Conservation (phyloP, 2,888 invertebrate genomes). For the Sericinus montela region DNA sequence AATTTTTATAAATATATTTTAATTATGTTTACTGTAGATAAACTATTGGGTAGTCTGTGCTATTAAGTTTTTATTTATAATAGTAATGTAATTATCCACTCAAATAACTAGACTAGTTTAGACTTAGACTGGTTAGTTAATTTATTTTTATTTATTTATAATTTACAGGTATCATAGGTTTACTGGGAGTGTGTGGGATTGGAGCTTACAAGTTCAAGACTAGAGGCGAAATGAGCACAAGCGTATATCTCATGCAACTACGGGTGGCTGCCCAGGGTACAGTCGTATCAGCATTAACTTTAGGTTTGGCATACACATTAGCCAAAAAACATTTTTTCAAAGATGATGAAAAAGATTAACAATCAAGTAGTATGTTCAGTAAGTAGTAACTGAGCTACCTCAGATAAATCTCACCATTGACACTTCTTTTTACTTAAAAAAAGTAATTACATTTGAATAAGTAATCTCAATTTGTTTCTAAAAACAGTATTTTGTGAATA, state of each 20-base stretch:
- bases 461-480: slow-evolving; percentile 14
- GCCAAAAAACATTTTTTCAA: slow-evolving; percentile 72
- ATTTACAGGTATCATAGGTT: slow-evolving; percentile 83
- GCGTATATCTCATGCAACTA: slow-evolving; percentile 90
- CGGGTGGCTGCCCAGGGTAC: slow-evolving; percentile 92
- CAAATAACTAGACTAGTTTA: too few relatives aligned
- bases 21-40: too few relatives aligned
- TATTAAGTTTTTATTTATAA: too few relatives aligned
- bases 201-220: slow-evolving; percentile 88
- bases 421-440: slow-evolving; percentile 1
- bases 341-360: slow-evolving; percentile 45
- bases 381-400: slow-evolving; percentile 15
- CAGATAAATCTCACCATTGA: slow-evolving; percentile 8
- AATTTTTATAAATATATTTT: slow-evolving; percentile 30
- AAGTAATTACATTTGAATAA: slow-evolving; percentile 16
- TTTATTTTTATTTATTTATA: background rate
- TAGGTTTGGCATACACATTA: slow-evolving; percentile 86
- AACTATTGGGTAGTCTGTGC: too few relatives aligned
- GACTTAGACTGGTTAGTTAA: too few relatives aligned
- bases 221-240: slow-evolving; percentile 87
- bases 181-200: slow-evolving; percentile 82
- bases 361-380: slow-evolving; percentile 1
- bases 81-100: too few relatives aligned
- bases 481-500: background rate
- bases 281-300: slow-evolving; percentile 86